Evolutionary conservation across 2,888 invertebrate species (phyloP), one percentile per base, ranked within the genome.

Genomic region (Nemoura dubitans): DNA sequence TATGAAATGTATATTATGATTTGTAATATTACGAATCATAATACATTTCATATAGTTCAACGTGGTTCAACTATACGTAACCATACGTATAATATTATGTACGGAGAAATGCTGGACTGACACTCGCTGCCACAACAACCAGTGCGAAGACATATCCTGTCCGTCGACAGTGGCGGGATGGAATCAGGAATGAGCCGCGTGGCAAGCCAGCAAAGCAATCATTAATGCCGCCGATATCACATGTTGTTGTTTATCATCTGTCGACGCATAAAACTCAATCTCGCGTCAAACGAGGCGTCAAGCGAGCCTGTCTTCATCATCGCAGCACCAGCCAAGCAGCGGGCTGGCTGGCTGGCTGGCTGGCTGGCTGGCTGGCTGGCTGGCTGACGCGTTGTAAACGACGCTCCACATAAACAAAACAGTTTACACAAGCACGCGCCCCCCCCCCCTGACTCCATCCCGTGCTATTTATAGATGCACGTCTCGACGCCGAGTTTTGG

Each of bases 301-400:
- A 59, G 21, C 59, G 59, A 59, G 59, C 59, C 59, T 59, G 59
- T 59, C 59, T 59, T 59, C 59, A 59, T 59, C 59, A 59, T 59
- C 59, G 21, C 59, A 21, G 59, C 59, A 21, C 16, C 59, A 59
- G 59, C 59, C 59, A 21, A 14, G 1, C 59, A 14, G 59, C 59
- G n/a, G n/a, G n/a, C n/a, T n/a, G n/a, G n/a, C n/a, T n/a, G n/a
- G n/a, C n/a, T n/a, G n/a, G n/a, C n/a, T n/a, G n/a, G n/a, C n/a
- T n/a, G n/a, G n/a, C n/a, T n/a, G n/a, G n/a, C n/a, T n/a, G n/a
- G n/a, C n/a, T n/a, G n/a, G n/a, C n/a, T n/a, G n/a, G n/a, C n/a
- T n/a, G n/a, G n/a, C n/a, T n/a, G n/a, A n/a, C n/a, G n/a, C n/a
- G 59, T 21, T 59, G 14, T 36, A 6, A 36, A 36, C 36, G 36